phyloP scores from a whole-genome alignment of 2,888 invertebrate species.

The Drosophila helvetica region DNA sequence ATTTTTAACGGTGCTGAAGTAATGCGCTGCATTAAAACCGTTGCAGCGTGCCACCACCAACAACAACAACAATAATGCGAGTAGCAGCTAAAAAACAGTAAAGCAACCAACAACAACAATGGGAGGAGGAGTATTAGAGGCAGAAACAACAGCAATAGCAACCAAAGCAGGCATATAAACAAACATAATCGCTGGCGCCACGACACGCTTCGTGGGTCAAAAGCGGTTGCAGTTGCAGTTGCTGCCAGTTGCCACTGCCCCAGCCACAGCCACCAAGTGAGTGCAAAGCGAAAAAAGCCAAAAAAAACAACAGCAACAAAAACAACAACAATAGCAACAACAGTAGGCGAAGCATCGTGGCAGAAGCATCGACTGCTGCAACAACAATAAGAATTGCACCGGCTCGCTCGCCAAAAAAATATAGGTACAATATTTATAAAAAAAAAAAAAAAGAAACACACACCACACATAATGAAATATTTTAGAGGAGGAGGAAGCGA shows the following conservation, averaged over 20 bases:
- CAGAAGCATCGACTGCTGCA: conserved; percentile 13
- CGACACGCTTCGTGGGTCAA: conserved; percentile 78
- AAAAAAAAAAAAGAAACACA: conserved; percentile 13
- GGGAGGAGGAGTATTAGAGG: background rate
- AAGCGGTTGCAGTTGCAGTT: conserved; percentile 76
- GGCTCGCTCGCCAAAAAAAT: conserved; percentile 46
- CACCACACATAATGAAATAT: conserved; percentile 27
- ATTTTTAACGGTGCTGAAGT: conserved; percentile 78
- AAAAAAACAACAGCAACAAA: conserved; percentile 17
- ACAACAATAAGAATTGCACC: conserved; percentile 24
- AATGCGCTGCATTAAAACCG: conserved; percentile 72
- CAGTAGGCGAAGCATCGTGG: conserved; percentile 23
- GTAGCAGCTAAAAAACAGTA: conserved; percentile 53
- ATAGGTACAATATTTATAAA: conserved; percentile 22
- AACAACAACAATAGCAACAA: conserved; percentile 21
- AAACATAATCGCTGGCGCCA: conserved; percentile 80
- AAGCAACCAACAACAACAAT: conserved; percentile 48
- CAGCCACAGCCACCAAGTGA: conserved; percentile 5
- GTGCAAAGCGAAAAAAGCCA: conserved; percentile 20
- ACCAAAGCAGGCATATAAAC: conserved; percentile 72
- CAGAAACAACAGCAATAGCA: conserved; percentile 47
- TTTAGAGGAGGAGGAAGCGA: conserved; percentile 21
- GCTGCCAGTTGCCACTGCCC: conserved; percentile 54
- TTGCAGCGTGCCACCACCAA: conserved; percentile 68
- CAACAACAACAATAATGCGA: conserved; percentile 33